Conservation (phyloP, 1,140 invertebrate species). For the Neodiprion fabricii region DNA sequence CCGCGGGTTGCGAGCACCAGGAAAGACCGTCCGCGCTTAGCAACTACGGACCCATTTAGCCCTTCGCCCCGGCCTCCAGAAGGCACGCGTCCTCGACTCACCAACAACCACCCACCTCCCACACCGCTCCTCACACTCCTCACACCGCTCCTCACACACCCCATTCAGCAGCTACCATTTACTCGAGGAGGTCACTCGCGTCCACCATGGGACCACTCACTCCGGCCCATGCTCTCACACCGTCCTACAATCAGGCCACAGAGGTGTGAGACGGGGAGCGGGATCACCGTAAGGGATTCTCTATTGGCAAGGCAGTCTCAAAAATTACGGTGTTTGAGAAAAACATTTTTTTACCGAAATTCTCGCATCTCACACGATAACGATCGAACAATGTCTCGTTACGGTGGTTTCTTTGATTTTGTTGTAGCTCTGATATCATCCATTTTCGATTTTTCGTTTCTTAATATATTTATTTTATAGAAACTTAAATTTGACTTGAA, state of each 20-base stretch:
- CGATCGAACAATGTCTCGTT: too few species aligned
- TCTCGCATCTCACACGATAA: too few species aligned
- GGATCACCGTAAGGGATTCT: too few species aligned
- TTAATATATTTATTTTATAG: too few species aligned
- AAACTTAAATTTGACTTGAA: too few species aligned
- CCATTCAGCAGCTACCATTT: conserved; percentile 55
- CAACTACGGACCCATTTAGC: conserved; percentile 65
- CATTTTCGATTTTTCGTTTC: too few species aligned
- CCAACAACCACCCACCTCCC: conserved; percentile 46
- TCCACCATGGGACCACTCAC: conserved; percentile 55
- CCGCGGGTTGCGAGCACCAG: conserved; percentile 52
- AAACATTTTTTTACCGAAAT: too few species aligned
- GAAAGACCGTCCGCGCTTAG: conserved; percentile 53
- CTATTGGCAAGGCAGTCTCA: too few species aligned
- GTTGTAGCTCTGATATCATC: too few species aligned
- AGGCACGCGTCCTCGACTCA: conserved; percentile 53
- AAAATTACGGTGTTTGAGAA: too few species aligned
- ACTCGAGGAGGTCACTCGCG: conserved; percentile 55
- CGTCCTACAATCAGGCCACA: conserved; percentile 55
- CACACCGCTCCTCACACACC: conserved; percentile 52
- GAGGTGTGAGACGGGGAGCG: conserved; percentile 43
- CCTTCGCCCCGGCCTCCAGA: conserved; percentile 59
- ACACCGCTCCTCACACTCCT: conserved; percentile 51
- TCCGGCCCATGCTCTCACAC: conserved; percentile 54
- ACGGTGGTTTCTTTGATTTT: too few species aligned